Evolutionary conservation across 2,888 invertebrate genomes (phyloP), one percentile per base, ranked within the genome.

Genomic region (Vanessa cardui): DNA sequence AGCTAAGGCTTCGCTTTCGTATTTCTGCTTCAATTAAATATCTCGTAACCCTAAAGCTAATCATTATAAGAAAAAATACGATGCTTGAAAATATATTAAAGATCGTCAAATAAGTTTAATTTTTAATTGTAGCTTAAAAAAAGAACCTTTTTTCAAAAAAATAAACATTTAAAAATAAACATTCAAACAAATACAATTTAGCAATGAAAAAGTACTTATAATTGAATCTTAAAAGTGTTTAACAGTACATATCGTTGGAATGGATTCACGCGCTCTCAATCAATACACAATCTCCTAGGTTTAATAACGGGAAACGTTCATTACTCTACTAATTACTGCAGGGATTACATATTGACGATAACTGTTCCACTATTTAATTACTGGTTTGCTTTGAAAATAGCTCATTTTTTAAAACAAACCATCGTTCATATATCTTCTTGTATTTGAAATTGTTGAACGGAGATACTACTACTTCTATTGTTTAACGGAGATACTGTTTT

Each of bases 271-370:
- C 21, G 47, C 31, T 47, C 44, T 62, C 26, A 64, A 68, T 68
- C 45, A 64, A 58, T 47, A 61, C 47, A 18, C 58, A 64, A 63
- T 58, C 58, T 54, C 20, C 50, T n/a, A 20, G 39, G 33, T 50
- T 47, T 65, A 62, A 69, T 64, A 46, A 62, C 33, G 49, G 64
- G 44, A 62, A 61, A 62, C 39, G 60, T 62, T 61, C 58, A 69
- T 69, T 69, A 64, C 21, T 26, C 12, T 20, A 26, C 58, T 69
- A 69, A 65, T 69, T 65, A 65, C 58, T 15, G n/a, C 58, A 47
- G 44, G 20, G 46, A 61, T 58, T 60, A 56, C 56, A 56, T 64
- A 54, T 47, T 20, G 54, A 31, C 58, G 52, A 54, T 58, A 56
- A 56, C 26, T 7, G 46, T 33, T 63, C 6, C 31, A 33, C 18